Conservation (phyloP, 1,140 invertebrate species). For the Drosophila athabasca region DNA sequence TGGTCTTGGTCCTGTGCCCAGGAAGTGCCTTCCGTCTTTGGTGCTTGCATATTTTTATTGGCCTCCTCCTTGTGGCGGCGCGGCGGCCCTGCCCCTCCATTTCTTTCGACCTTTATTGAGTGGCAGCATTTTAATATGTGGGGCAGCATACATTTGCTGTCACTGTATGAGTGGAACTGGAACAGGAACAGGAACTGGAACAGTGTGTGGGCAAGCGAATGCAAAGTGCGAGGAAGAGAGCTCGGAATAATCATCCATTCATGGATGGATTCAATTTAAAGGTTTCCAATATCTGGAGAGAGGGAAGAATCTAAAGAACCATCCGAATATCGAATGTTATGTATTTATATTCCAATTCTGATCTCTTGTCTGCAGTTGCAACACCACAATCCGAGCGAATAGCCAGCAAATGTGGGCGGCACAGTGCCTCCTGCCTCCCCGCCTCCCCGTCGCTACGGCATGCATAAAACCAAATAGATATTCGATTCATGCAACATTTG, state of each 20-base stretch:
- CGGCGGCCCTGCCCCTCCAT: background rate
- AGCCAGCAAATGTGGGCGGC: no score
- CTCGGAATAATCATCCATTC: slow-evolving; percentile 2
- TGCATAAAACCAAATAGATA: no score
- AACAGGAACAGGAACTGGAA: no score
- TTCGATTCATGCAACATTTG: no score
- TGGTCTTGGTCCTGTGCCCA: background rate
- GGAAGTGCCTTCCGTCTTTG: slow-evolving; percentile 11
- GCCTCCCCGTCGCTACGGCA: no score
- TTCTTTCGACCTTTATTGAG: slow-evolving; percentile 23
- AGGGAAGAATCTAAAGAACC: no score
- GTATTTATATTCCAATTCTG: no score
- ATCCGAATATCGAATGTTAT: no score
- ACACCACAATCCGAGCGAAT: no score
- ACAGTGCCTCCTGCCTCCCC: no score
- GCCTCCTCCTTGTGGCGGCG: background rate
- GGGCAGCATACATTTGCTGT: slow-evolving; percentile 19
- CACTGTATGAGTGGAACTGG: slow-evolving; percentile 5
- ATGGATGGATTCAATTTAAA: background rate
- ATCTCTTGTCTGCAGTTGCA: no score
- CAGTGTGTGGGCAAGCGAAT: background rate
- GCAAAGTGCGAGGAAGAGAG: slow-evolving; percentile 20
- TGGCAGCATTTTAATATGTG: slow-evolving; percentile 50
- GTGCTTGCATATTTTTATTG: slow-evolving; percentile 28
- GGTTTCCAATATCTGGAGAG: no score